Conservation (phyloP, 2,797 vertebrate genomes). For the Crocodylus rhombifer region DNA sequence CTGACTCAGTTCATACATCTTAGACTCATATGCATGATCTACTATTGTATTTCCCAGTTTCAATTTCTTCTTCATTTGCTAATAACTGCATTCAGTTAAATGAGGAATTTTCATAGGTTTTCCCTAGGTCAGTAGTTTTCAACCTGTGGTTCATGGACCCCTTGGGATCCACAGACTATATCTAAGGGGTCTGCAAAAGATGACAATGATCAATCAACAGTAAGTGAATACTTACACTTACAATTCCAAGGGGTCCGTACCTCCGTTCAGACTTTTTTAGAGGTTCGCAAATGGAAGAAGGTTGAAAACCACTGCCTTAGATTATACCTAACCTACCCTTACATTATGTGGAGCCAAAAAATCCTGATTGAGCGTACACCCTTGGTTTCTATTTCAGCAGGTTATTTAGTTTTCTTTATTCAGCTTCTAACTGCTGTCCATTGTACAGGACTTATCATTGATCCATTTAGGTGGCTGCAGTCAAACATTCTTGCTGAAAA, state of each 20-base stretch:
- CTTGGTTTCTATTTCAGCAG: not conserved
- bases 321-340: not conserved
- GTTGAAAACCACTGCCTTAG: too few relatives aligned
- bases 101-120: slow-evolving; percentile 20
- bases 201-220: too few relatives aligned
- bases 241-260: too few relatives aligned
- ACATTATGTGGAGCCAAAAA: not conserved
- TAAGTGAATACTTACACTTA: too few relatives aligned
- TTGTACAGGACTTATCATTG: not conserved
- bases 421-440: not conserved
- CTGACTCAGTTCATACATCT: not conserved
- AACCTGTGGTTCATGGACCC: too few relatives aligned
- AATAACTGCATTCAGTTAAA: not conserved
- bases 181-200: too few relatives aligned
- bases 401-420: not conserved
- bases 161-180: too few relatives aligned
- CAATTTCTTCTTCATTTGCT: not conserved
- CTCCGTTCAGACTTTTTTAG: too few relatives aligned
- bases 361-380: not conserved
- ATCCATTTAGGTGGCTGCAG: slow-evolving; percentile 20
- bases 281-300: too few relatives aligned
- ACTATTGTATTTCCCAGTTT: not conserved
- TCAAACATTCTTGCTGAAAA: slow-evolving; percentile 42
- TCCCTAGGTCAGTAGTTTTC: not conserved
- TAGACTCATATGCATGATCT: not conserved